Percentiles rank a stretch among this genome's conserved stretches.
These are phyloP conservation scores for Folsomia candida DNA, from an alignment of 2,888 invertebrate genomes.

Conservation along the genomic window DNA sequence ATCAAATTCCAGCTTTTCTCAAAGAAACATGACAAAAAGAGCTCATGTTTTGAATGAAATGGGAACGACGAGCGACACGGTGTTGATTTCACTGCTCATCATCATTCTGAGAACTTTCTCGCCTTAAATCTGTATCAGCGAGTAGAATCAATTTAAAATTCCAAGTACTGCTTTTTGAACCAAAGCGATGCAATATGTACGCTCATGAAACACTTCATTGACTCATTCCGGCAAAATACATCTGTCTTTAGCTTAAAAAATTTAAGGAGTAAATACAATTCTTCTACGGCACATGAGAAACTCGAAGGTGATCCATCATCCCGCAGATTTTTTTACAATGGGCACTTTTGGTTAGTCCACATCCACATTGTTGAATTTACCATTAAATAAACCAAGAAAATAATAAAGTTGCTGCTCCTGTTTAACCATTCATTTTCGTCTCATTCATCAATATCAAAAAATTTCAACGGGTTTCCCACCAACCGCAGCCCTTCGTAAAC, in stretches of 20 bases:
- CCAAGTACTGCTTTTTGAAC: not conserved
- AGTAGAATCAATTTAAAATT: not conserved
- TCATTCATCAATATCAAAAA: not conserved
- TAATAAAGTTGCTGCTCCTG: not conserved
- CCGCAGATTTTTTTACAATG: not conserved
- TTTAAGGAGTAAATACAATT: not conserved
- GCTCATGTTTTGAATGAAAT: not conserved
- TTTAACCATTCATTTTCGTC: not conserved
- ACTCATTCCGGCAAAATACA: not conserved
- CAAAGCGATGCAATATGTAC: too few species aligned
- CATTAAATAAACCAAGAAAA: too few species aligned
- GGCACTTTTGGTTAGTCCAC: not conserved
- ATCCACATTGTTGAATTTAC: not conserved
- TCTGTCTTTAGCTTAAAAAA: not conserved
- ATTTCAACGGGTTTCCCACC: not conserved
- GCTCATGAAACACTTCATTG: too few species aligned
- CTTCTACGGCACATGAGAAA: not conserved
- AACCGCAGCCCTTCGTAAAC: not conserved
- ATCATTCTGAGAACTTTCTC: not conserved
- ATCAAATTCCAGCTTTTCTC: not conserved
- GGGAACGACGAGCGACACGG: not conserved
- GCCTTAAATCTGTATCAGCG: not conserved
- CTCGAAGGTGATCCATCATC: not conserved
- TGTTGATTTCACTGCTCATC: not conserved
- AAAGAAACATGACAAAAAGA: not conserved